Evolutionary conservation across 2,797 vertebrate species (phyloP).

Genomic region (Neosalanx taihuensis): DNA sequence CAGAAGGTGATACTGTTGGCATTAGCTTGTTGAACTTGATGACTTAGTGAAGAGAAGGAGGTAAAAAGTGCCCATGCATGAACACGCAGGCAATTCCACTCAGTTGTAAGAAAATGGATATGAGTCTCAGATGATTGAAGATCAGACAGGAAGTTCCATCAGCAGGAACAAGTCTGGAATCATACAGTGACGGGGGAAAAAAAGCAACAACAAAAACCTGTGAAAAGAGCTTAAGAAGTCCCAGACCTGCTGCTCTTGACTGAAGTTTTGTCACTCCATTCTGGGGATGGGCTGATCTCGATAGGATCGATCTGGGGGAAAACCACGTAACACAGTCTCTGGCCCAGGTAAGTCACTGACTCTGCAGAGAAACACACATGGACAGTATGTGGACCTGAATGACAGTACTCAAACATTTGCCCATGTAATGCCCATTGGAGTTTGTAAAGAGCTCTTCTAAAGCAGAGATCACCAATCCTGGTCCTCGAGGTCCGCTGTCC

Average conservation of each 20-base stretch:
- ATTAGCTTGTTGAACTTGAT: conserved; percentile 41
- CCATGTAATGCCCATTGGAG: no score
- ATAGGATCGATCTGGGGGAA: conserved; percentile 83
- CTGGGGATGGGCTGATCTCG: conserved; percentile 63
- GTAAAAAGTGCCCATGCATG: conserved; percentile 39
- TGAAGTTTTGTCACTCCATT: conserved; percentile 64
- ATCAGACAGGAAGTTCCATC: conserved; percentile 38
- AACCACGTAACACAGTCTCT: conserved; percentile 94
- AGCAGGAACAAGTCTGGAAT: conserved; percentile 35
- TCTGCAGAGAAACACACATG: conserved; percentile 68
- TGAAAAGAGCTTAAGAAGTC: conserved; percentile 44
- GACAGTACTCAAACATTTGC: no score
- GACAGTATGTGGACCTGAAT: no score
- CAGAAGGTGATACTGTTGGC: conserved; percentile 33
- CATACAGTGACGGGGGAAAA: conserved; percentile 21
- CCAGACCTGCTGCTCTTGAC: conserved; percentile 57
- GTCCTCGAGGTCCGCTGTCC: no score
- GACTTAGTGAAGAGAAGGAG: conserved; percentile 43
- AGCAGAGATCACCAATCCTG: no score
- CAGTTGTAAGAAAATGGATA: conserved; percentile 19
- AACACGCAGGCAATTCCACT: conserved; percentile 33
- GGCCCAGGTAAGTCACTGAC: conserved; percentile 82
- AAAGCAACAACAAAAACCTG: conserved; percentile 35
- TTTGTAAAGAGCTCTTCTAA: background rate
- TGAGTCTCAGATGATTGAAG: conserved; percentile 36